Conservation (phyloP, 1,140 invertebrate species). For the Calycopis cecrops region DNA sequence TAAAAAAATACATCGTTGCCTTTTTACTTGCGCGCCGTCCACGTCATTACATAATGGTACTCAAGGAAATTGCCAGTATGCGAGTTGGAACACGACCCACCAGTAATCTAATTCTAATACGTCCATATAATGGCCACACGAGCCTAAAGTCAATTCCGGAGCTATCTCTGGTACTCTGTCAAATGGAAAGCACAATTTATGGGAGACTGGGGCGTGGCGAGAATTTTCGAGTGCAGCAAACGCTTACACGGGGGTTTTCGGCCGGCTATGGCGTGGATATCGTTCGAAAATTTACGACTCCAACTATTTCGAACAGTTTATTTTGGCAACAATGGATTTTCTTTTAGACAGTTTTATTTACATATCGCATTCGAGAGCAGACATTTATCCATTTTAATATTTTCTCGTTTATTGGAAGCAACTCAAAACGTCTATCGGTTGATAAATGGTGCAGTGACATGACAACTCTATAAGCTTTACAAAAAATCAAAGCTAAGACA, state of each 20-base stretch:
- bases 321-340: constrained; percentile 15
- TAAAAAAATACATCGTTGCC: constrained; percentile 2
- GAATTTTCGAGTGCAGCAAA: constrained; percentile 28
- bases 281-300: constrained; percentile 18
- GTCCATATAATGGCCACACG: constrained; percentile 33
- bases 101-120: constrained; percentile 37
- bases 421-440: no score
- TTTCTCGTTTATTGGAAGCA: no score
- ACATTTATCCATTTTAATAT: neutral
- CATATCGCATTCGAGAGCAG: neutral
- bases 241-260: constrained; percentile 19
- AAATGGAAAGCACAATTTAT: constrained; percentile 41
- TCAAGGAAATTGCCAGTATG: constrained; percentile 34
- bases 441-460: no score
- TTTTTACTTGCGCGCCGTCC: neutral
- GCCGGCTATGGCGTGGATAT: constrained; percentile 20
- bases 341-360: constrained; percentile 16
- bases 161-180: constrained; percentile 33
- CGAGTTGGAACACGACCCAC: constrained; percentile 26
- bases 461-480: no score
- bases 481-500: no score
- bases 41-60: constrained; percentile 37
- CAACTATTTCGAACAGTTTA: constrained; percentile 12
- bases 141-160: constrained; percentile 32
- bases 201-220: constrained; percentile 25